phyloP scores from a whole-genome alignment of 2,888 invertebrate genomes.

The Biston stratarius region DNA sequence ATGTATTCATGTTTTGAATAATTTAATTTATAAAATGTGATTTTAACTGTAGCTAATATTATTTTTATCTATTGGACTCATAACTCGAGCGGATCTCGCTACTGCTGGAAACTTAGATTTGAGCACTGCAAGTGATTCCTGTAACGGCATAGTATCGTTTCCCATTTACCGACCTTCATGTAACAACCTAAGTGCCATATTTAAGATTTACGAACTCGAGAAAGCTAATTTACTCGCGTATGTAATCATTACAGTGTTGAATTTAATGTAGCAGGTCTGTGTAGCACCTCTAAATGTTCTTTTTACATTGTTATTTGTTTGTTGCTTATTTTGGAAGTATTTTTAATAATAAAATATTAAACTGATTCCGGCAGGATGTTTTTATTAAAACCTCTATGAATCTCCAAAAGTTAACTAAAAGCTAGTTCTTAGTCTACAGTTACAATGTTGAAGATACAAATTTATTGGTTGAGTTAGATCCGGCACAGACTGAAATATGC shows the following conservation, averaged over 20 bases:
- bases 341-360: slow-evolving; percentile 79
- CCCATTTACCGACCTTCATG: slow-evolving; percentile 33
- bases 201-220: slow-evolving; percentile 50
- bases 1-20: slow-evolving; percentile 29
- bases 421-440: slow-evolving; percentile 53
- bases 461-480: slow-evolving; percentile 11
- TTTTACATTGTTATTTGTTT: slow-evolving; percentile 85
- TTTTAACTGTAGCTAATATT: slow-evolving; percentile 42
- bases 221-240: slow-evolving; percentile 36
- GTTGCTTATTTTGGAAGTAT: slow-evolving; percentile 86
- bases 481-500: slow-evolving; percentile 19
- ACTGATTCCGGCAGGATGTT: slow-evolving; percentile 73
- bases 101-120: slow-evolving; percentile 37
- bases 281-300: slow-evolving; percentile 71
- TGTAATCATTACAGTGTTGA: slow-evolving; percentile 70
- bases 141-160: slow-evolving; percentile 12
- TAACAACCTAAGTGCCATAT: slow-evolving; percentile 65
- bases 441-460: slow-evolving; percentile 33
- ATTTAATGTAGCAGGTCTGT: slow-evolving; percentile 67
- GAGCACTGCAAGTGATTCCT: slow-evolving; percentile 33
- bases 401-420: slow-evolving; percentile 61
- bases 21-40: slow-evolving; percentile 43
- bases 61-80: slow-evolving; percentile 36
- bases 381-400: slow-evolving; percentile 76
- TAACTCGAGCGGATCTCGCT: slow-evolving; percentile 33